phyloP scores from a whole-genome alignment of 2,113 vertebrate genomes.

The Sminthopsis crassicaudata region DNA sequence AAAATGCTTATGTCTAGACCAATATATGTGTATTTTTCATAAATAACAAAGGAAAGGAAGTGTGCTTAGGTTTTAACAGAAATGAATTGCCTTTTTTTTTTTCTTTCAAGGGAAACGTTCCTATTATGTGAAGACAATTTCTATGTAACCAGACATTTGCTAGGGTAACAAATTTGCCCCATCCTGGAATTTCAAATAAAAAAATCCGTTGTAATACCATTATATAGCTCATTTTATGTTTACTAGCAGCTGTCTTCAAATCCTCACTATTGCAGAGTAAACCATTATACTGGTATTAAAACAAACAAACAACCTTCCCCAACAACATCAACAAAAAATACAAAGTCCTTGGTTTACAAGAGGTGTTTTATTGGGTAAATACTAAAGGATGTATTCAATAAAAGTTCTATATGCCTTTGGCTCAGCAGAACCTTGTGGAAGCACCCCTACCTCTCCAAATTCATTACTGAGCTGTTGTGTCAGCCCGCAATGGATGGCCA shows the following conservation, averaged over 20 bases:
- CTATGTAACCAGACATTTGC: constrained; percentile 53
- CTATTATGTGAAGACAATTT: constrained; percentile 65
- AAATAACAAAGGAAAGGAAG: constrained; percentile 56
- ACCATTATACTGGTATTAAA: constrained; percentile 45
- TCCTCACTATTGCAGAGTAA: constrained; percentile 72
- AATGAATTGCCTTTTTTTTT: constrained; percentile 55
- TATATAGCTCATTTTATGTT: constrained; percentile 68
- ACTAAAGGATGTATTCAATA: constrained; percentile 74
- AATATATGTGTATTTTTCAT: constrained; percentile 27
- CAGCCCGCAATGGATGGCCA: neutral
- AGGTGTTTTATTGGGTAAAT: constrained; percentile 76
- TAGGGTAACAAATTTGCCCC: constrained; percentile 66
- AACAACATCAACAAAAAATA: constrained; percentile 35
- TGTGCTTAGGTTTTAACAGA: constrained; percentile 50
- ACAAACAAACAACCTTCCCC: constrained; percentile 1
- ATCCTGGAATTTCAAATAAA: constrained; percentile 72
- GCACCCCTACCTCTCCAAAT: constrained; percentile 32
- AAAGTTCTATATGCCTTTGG: constrained; percentile 73
- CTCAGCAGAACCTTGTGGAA: constrained; percentile 47
- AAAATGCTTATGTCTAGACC: neutral
- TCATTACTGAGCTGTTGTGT: constrained; percentile 11
- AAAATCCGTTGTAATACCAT: constrained; percentile 56
- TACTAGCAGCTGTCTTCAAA: constrained; percentile 74
- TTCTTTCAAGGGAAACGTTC: constrained; percentile 51
- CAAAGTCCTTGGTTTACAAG: constrained; percentile 65